These are phyloP conservation scores for Ceratitis capitata DNA, from an alignment of 1,140 invertebrate genomes.

Conservation along the genomic window DNA sequence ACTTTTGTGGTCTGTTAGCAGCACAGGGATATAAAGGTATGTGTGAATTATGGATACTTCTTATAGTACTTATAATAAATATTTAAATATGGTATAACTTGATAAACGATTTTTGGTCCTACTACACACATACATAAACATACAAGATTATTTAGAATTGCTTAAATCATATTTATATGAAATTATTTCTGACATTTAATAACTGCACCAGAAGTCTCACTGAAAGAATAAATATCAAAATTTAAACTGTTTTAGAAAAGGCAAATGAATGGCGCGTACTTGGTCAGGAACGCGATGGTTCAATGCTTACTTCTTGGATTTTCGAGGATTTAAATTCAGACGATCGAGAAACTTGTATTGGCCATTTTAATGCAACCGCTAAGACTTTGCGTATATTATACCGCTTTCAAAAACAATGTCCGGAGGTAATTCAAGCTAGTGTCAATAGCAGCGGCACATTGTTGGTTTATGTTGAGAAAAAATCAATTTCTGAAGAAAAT, in stretches of 20 bases:
- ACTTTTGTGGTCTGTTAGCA: conserved; percentile 62
- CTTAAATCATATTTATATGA: too few species aligned
- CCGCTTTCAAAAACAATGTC: conserved; percentile 69
- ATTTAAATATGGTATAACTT: too few species aligned
- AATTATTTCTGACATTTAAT: too few species aligned
- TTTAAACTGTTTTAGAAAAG: conserved; percentile 66
- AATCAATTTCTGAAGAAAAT: conserved; percentile 12
- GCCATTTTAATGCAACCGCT: conserved; percentile 66
- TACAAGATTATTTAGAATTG: too few species aligned
- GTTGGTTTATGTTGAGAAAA: conserved; percentile 74
- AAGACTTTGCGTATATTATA: conserved; percentile 72
- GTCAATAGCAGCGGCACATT: conserved; percentile 75
- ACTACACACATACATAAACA: too few species aligned
- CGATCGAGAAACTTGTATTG: conserved; percentile 56
- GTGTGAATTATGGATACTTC: background rate
- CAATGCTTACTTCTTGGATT: conserved; percentile 76
- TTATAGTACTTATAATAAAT: too few species aligned
- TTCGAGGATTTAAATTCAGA: conserved; percentile 66
- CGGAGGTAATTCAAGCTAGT: conserved; percentile 81
- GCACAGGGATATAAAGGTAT: conserved; percentile 58
- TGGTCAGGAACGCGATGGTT: conserved; percentile 79
- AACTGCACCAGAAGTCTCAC: too few species aligned
- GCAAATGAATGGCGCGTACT: conserved; percentile 79
- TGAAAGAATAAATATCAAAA: too few species aligned
- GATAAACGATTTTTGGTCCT: too few species aligned